phyloP scores from a whole-genome alignment of 2,797 vertebrate genomes.

The Myripristis murdjan region DNA sequence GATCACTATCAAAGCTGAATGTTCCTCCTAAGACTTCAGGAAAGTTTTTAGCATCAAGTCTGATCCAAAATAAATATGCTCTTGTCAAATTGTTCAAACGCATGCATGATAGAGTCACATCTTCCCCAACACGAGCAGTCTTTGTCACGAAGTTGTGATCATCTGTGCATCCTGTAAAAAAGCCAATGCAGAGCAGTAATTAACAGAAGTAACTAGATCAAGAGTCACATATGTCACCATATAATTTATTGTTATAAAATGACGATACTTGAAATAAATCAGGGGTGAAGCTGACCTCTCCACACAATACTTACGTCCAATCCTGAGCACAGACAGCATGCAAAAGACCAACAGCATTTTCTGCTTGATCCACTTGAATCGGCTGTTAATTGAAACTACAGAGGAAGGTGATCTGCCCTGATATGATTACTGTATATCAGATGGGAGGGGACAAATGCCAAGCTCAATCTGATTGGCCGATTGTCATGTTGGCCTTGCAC shows the following conservation, averaged over 20 bases:
- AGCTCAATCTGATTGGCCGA: constrained; percentile 34
- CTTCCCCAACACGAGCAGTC: neutral
- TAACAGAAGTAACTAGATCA: neutral
- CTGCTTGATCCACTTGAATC: neutral
- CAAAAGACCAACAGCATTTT: constrained; percentile 40
- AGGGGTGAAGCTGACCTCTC: neutral
- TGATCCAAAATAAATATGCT: constrained; percentile 29
- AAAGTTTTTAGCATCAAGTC: constrained; percentile 8
- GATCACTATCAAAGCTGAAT: neutral
- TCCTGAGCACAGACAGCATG: fast-evolving
- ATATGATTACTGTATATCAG: constrained; percentile 13
- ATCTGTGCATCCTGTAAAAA: constrained; percentile 44
- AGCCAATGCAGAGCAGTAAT: neutral
- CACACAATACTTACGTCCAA: constrained; percentile 40
- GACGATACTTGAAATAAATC: too few species aligned
- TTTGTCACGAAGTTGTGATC: neutral
- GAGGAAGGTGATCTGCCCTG: fast-evolving
- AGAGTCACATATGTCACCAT: too few species aligned
- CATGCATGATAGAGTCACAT: constrained; percentile 16
- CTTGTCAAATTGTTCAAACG: fast-evolving
- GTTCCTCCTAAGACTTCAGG: constrained; percentile 41
- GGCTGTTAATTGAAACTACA: neutral
- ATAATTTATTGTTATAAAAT: too few species aligned
- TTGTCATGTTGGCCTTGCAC: neutral
- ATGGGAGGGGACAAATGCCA: constrained; percentile 41